phyloP scores from a whole-genome alignment of 2,888 invertebrate species.

The Geotrupes spiniger region DNA sequence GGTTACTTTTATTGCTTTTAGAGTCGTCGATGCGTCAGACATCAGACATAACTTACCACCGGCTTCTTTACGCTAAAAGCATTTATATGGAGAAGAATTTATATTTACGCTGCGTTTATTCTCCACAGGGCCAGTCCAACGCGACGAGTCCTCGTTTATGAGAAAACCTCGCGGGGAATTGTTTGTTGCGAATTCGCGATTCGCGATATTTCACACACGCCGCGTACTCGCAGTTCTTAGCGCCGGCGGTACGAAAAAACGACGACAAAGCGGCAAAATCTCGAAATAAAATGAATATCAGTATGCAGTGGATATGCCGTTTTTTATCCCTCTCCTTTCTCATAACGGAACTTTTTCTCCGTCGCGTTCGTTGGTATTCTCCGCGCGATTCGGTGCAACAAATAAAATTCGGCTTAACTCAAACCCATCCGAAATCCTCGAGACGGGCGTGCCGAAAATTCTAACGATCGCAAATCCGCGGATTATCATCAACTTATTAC shows the following conservation, averaged over 20 bases:
- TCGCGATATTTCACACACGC: too few species aligned
- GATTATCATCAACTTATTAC: constrained; percentile 5
- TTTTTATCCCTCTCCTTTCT: background rate
- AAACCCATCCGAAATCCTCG: constrained; percentile 5
- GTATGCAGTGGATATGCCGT: background rate
- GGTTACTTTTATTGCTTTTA: too few species aligned
- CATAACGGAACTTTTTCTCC: constrained; percentile 3
- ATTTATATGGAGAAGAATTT: too few species aligned
- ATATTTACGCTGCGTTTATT: too few species aligned
- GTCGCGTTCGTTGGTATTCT: background rate
- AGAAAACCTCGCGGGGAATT: too few species aligned
- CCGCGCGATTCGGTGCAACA: constrained; percentile 2
- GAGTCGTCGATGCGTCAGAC: too few species aligned
- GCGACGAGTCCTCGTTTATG: too few species aligned
- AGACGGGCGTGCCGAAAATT: constrained; percentile 1
- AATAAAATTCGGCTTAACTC: constrained; percentile 6
- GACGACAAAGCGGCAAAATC: background rate
- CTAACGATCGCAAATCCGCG: background rate
- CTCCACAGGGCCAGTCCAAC: too few species aligned
- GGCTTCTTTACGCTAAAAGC: too few species aligned
- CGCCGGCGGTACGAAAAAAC: background rate
- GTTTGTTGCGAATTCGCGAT: too few species aligned
- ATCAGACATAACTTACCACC: too few species aligned
- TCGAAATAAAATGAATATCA: constrained; percentile 6
- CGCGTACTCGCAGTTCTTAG: background rate